These are phyloP conservation scores for Martes flavigula DNA, from an alignment of 2,797 vertebrate genomes.

Conservation along the genomic window DNA sequence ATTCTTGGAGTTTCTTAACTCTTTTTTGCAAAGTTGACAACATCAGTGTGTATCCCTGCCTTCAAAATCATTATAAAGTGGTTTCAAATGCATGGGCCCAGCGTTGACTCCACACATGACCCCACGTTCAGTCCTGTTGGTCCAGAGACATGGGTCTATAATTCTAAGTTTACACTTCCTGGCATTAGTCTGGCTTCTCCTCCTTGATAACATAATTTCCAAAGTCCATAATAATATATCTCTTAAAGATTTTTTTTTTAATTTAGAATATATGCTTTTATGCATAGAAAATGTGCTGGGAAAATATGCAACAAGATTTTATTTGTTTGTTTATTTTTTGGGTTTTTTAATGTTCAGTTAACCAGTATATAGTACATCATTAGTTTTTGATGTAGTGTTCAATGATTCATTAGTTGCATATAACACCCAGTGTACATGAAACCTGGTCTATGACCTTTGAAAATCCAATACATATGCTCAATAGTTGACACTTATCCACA, in stretches of 20 bases:
- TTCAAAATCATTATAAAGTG: not conserved
- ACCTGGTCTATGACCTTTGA: not conserved
- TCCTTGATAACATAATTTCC: not conserved
- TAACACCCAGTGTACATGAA: not conserved
- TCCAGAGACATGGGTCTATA: not conserved
- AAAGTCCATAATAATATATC: not conserved
- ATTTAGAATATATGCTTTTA: no score
- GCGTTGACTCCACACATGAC: not conserved
- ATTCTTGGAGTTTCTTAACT: not conserved
- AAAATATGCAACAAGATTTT: no score
- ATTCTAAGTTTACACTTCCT: constrained; percentile 20
- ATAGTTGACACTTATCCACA: not conserved
- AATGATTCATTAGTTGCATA: no score
- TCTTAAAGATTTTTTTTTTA: not conserved
- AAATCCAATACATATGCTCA: not conserved
- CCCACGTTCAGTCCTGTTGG: not conserved
- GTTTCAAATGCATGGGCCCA: not conserved
- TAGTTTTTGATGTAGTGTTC: no score
- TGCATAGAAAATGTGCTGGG: no score
- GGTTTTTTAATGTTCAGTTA: no score
- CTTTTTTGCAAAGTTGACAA: constrained; percentile 2
- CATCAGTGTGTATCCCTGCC: not conserved
- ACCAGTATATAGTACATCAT: no score
- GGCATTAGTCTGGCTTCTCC: not conserved
- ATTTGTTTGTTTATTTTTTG: no score